phyloP scores from a whole-genome alignment of 2,113 vertebrate genomes.

The Sciurus niger region DNA sequence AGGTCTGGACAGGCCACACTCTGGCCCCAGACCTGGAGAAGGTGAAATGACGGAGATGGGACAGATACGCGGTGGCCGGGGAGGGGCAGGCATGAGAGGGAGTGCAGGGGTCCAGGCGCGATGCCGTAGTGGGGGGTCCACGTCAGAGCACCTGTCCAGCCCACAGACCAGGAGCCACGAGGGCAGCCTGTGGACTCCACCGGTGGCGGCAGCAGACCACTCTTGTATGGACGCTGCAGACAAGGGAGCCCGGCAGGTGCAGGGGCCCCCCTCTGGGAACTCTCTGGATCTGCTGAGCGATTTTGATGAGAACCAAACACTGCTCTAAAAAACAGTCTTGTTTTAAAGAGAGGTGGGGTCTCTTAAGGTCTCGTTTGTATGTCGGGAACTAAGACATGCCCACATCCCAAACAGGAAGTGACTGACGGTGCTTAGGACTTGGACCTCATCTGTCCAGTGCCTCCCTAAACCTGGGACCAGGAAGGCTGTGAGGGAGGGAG shows the following conservation, averaged over 20 bases:
- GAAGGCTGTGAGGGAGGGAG: fast-evolving
- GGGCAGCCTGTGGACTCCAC: not conserved
- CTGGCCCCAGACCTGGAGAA: not conserved
- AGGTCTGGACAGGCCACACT: fast-evolving
- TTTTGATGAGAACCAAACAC: not conserved
- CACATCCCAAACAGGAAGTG: not conserved
- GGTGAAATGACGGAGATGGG: no score
- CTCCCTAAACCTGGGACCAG: fast-evolving
- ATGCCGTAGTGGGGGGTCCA: no score
- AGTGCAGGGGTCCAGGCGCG: not conserved
- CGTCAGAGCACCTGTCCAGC: not conserved
- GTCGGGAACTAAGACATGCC: not conserved
- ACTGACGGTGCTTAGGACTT: no score
- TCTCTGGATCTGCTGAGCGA: not conserved
- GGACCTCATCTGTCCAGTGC: fast-evolving
- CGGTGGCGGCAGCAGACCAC: not conserved
- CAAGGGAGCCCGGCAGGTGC: fast-evolving
- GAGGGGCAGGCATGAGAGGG: not conserved
- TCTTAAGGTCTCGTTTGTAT: not conserved
- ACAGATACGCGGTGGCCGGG: no score
- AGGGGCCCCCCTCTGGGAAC: no score
- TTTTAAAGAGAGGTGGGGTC: not conserved
- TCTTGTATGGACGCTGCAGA: no score
- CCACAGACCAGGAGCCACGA: not conserved
- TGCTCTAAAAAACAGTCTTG: not conserved